Conservation (phyloP, 2,797 vertebrate genomes). For the Steatocranus sp. region DNA sequence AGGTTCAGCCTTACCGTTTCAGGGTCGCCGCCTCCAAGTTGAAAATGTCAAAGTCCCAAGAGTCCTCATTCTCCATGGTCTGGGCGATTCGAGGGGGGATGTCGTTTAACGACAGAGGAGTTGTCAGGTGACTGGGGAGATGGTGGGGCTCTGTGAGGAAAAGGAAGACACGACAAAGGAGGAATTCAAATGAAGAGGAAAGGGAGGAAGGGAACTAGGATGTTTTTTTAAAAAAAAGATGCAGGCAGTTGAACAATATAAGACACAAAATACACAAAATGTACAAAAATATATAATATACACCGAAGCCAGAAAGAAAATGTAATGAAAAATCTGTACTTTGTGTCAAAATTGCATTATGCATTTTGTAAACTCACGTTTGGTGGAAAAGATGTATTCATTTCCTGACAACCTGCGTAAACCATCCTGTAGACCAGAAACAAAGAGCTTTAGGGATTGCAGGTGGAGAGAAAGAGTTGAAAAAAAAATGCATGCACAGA, state of each 20-base stretch:
- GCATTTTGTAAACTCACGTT: conserved; percentile 80
- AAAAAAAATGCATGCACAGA: neutral
- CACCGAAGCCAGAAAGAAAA: neutral
- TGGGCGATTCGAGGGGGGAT: conserved; percentile 87
- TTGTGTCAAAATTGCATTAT: neutral
- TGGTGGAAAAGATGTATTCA: conserved; percentile 88
- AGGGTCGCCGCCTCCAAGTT: conserved; percentile 90
- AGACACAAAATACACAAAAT: neutral
- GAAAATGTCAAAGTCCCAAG: conserved; percentile 96
- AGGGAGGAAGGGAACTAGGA: neutral
- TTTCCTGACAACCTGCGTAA: conserved; percentile 93
- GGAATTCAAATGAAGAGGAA: neutral
- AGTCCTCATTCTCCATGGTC: conserved; percentile 91
- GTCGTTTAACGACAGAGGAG: conserved; percentile 84
- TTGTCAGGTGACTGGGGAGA: conserved; percentile 74
- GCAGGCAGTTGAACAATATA: neutral
- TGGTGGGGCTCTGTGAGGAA: conserved; percentile 80
- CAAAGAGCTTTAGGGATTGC: neutral
- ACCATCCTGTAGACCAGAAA: conserved; percentile 80
- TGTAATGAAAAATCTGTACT: neutral
- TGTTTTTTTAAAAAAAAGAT: neutral
- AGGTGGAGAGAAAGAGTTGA: neutral
- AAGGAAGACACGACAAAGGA: neutral
- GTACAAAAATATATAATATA: neutral
- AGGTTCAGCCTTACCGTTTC: conserved; percentile 79